phyloP scores from a whole-genome alignment of 2,888 invertebrate species.

The Ecdyonurus torrentis region DNA sequence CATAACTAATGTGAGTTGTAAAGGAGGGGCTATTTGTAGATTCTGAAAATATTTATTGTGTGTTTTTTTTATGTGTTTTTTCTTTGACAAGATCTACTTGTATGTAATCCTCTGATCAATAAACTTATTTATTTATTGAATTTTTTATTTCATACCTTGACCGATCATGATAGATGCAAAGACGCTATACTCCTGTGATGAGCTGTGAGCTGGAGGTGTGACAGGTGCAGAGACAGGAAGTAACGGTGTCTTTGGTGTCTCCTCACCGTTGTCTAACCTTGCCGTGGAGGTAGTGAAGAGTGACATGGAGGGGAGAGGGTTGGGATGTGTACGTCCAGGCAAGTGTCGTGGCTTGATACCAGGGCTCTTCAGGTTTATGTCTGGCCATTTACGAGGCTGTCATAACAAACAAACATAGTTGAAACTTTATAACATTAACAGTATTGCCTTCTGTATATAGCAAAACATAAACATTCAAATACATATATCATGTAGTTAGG shows the following conservation, averaged over 20 bases:
- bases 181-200: slow-evolving; percentile 30
- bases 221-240: slow-evolving; percentile 18
- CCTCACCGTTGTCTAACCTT: slow-evolving; percentile 22
- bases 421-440: too few species aligned
- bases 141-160: too few species aligned
- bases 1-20: too few species aligned
- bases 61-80: too few species aligned
- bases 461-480: background rate
- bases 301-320: slow-evolving; percentile 26
- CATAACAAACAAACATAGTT: slow-evolving; percentile 14
- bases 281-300: slow-evolving; percentile 16
- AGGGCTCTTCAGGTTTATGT: slow-evolving; percentile 70
- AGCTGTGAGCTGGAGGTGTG: slow-evolving; percentile 16
- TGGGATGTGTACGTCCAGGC: slow-evolving; percentile 28
- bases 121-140: too few species aligned
- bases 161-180: slow-evolving; percentile 31
- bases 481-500: slow-evolving; percentile 6
- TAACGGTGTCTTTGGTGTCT: slow-evolving; percentile 27
- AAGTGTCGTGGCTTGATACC: slow-evolving; percentile 61
- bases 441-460: background rate
- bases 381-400: slow-evolving; percentile 70
- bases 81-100: too few species aligned
- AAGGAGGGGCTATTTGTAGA: background rate
- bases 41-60: background rate
- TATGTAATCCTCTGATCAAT: too few species aligned